Conservation (phyloP, 2,797 vertebrate species). For the Silurus aristotelis region DNA sequence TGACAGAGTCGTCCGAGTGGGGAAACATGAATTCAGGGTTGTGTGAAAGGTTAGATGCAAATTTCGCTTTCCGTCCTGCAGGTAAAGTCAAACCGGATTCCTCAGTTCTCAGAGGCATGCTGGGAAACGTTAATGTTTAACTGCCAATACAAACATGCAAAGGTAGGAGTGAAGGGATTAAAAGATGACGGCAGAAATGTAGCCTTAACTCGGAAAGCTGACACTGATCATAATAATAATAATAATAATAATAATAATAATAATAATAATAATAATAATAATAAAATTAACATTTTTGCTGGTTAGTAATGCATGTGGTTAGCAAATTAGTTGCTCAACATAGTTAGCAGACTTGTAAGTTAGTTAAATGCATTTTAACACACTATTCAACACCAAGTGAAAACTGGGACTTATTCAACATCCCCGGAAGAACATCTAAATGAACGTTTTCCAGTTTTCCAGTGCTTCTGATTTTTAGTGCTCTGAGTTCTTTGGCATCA, state of each 20-base stretch:
- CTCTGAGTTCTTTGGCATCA: neutral
- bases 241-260: slow-evolving; percentile 18
- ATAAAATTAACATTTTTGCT: neutral
- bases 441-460: neutral
- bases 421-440: neutral
- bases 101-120: slow-evolving; percentile 52
- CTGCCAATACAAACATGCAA: slow-evolving; percentile 54
- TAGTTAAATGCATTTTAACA: neutral
- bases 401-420: neutral
- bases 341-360: too few species aligned
- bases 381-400: neutral
- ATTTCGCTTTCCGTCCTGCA: slow-evolving; percentile 36
- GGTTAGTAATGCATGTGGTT: neutral
- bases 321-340: too few species aligned
- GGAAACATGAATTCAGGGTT: slow-evolving; percentile 34
- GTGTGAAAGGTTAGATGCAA: slow-evolving; percentile 40
- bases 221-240: neutral
- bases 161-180: slow-evolving; percentile 23
- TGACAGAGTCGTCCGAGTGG: slow-evolving; percentile 49
- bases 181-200: slow-evolving; percentile 24
- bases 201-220: neutral
- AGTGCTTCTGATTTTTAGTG: neutral
- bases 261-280: neutral
- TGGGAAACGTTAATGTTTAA: slow-evolving; percentile 65
- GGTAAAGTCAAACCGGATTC: slow-evolving; percentile 56